Base-by-base conservation (phyloP, 2,888 invertebrate species). In the Himalopsyche anomala region DNA sequence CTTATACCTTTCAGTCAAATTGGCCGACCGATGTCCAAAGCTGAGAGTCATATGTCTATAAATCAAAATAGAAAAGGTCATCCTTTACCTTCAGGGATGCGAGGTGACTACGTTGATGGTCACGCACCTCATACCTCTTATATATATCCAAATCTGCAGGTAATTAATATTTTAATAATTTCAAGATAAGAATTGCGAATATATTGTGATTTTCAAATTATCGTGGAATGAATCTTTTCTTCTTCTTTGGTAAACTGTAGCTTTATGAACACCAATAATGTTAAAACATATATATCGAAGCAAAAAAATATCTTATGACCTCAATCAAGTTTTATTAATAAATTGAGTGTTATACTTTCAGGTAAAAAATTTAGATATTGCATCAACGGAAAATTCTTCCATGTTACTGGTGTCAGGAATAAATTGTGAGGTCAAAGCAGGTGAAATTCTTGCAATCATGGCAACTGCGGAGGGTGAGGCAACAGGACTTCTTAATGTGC, bases 381-480 rank as follows among this genome's bases (percentile, higher is more conserved):
- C 95, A 55, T 92, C 94, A 51, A 93, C 93, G 11, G 94, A 92
- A 80, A 93, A 92, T 89, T 93, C 92, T 89, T 93, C 93, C 79
- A 93, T 94, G 89, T 92, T 95, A 19, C 91, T 95, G 15, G 93
- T 96, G 3, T 95, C 96, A 82, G 96, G 96, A 5, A 94, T 98
- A 11, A 96, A 97, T 45, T 95, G 98, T 89, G 98, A 99, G 91
- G 96, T 97, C 42, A 96, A 96, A 89, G 98, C 98, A 0, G 98
- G 98, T 3, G 98, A 99, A 92, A 94, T 98, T 80, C 93, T 98
- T 90, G 98, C 98, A 4, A 94, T 99, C 38, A 95, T 99, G 95
- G 96, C 98, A 1, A 98, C 98, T 0, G 95, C 96, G 88, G 97
- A 97, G 89, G 94, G 94, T 69, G 98, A 98, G 91, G 97, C 98